A percentile compares a stretch with the other conserved stretches of the same genome.
Conservation (phyloP, 2,113 vertebrate species). For the Caloenas nicobarica region DNA sequence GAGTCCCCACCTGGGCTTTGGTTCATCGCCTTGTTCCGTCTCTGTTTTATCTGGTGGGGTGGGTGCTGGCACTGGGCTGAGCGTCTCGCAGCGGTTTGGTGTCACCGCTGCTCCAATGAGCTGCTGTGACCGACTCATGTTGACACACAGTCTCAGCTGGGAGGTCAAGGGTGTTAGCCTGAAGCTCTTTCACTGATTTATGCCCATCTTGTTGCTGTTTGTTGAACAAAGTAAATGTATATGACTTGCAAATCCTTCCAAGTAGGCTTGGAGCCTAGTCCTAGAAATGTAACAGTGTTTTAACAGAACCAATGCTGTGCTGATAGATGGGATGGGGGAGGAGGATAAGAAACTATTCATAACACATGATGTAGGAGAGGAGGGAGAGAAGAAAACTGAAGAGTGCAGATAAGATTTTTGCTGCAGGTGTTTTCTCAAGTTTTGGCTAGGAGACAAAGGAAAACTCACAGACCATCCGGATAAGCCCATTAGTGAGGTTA, state of each 20-base stretch:
- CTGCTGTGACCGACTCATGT: neutral
- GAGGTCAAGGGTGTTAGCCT: neutral
- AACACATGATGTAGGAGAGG: neutral
- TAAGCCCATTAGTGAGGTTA: slow-evolving; percentile 35
- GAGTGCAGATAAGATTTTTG: slow-evolving; percentile 37
- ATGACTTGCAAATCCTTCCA: neutral
- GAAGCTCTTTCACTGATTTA: neutral
- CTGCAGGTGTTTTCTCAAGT: slow-evolving; percentile 30
- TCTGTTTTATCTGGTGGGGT: neutral
- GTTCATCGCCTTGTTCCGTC: neutral
- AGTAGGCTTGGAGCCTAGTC: neutral
- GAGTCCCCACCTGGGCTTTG: neutral
- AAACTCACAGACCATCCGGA: slow-evolving; percentile 7
- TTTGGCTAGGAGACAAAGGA: slow-evolving; percentile 27
- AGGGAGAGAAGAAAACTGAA: slow-evolving; percentile 24
- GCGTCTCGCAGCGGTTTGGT: neutral
- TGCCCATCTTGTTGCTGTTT: neutral
- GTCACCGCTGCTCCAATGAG: neutral
- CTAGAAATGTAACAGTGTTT: neutral
- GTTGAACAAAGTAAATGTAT: neutral
- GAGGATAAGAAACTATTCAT: slow-evolving; percentile 10
- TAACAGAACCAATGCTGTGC: neutral
- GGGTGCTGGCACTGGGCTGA: neutral
- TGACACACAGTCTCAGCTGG: neutral
- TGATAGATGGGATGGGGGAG: slow-evolving; percentile 18